A percentile compares a stretch with the other conserved stretches of the same genome.
phyloP scores from a whole-genome alignment of 2,797 vertebrate species.

The Eospalax fontanierii region DNA sequence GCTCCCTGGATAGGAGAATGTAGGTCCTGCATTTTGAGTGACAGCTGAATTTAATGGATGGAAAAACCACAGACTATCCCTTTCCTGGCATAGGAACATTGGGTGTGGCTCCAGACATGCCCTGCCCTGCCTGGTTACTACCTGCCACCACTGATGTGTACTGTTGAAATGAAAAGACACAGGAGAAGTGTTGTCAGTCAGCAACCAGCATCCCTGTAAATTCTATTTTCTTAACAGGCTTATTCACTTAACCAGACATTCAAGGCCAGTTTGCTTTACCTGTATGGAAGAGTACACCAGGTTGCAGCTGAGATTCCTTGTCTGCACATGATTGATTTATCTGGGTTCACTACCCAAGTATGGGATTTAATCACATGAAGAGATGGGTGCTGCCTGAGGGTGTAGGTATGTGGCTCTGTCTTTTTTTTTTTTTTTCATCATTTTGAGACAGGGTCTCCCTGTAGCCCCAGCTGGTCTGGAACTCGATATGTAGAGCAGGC shows the following conservation, averaged over 20 bases:
- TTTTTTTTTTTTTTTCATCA: too few species aligned
- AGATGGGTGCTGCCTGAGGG: background rate
- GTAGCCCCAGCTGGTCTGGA: too few species aligned
- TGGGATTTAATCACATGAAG: conserved; percentile 65
- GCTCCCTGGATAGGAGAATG: conserved; percentile 72
- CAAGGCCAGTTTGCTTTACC: conserved; percentile 89
- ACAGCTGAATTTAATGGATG: conserved; percentile 52
- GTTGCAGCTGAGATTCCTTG: conserved; percentile 86
- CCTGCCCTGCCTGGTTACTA: conserved; percentile 69
- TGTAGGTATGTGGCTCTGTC: background rate
- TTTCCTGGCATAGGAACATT: conserved; percentile 3
- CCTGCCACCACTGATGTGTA: conserved; percentile 73
- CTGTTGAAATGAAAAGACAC: conserved; percentile 84
- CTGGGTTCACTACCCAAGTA: conserved; percentile 69
- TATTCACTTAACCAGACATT: conserved; percentile 90
- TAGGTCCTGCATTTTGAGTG: conserved; percentile 68
- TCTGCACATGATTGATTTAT: conserved; percentile 83
- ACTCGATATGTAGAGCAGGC: too few species aligned
- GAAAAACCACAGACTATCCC: conserved; percentile 4
- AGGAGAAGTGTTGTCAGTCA: conserved; percentile 83
- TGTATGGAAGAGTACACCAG: conserved; percentile 87
- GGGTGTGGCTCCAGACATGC: conserved; percentile 22
- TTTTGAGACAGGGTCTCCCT: background rate
- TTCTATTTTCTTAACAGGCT: conserved; percentile 90
- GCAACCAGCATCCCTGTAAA: conserved; percentile 82